Evolutionary conservation across 2,888 invertebrate species (phyloP).

Genomic region (Junonia oenone): DNA sequence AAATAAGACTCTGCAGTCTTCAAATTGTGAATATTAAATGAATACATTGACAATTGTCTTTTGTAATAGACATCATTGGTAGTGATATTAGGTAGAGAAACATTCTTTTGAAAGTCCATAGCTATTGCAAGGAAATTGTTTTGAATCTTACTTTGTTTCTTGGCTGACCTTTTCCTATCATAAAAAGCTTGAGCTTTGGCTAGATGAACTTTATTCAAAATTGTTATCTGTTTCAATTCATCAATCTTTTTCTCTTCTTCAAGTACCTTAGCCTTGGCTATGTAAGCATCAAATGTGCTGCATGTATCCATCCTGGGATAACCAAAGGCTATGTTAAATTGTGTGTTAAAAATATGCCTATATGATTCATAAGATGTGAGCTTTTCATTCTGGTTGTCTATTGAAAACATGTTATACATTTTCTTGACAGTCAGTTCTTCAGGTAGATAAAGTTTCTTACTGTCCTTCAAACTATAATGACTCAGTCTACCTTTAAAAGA

Average conservation of each 20-base stretch:
- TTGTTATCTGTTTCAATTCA: background rate
- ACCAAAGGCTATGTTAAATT: background rate
- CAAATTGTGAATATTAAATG: slow-evolving; percentile 25
- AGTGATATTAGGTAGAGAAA: slow-evolving; percentile 10
- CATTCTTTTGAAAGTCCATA: slow-evolving; percentile 14
- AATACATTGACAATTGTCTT: background rate
- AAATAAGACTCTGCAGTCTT: background rate
- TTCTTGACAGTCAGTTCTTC: no score
- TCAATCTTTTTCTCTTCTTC: background rate
- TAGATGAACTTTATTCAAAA: background rate
- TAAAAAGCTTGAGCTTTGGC: background rate
- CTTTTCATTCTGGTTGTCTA: no score
- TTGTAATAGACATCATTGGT: slow-evolving; percentile 12
- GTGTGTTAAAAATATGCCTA: no score
- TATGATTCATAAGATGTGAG: no score
- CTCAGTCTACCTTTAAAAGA: no score
- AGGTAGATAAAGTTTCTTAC: no score
- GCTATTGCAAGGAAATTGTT: background rate
- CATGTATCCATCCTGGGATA: background rate
- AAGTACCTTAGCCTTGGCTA: no score
- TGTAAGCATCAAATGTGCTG: background rate
- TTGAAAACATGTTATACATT: no score
- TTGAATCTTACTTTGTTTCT: background rate
- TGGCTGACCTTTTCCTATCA: background rate
- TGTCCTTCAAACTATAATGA: no score